Conservation (phyloP, 2,113 vertebrate species). For the Boulengeromyrus knoepffleri region DNA sequence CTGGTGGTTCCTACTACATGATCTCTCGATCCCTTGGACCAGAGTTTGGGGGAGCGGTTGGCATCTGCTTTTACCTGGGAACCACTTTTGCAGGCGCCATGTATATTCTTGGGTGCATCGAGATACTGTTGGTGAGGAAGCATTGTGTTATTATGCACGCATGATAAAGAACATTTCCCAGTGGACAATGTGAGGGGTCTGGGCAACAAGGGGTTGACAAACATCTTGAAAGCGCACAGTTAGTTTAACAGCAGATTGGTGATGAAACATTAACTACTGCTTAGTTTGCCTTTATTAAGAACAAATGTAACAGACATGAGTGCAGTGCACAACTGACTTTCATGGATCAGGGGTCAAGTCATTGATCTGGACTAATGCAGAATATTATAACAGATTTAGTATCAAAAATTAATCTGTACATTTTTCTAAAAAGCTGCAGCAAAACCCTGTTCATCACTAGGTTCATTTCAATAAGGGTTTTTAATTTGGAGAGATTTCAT, state of each 20-base stretch:
- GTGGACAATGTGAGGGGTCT: not conserved
- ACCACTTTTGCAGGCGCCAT: slow-evolving; percentile 96
- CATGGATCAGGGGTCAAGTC: not conserved
- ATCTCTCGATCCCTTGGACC: slow-evolving; percentile 95
- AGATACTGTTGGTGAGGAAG: slow-evolving; percentile 85
- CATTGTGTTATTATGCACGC: not conserved
- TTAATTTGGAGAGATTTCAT: not conserved
- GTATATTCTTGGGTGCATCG: slow-evolving; percentile 98
- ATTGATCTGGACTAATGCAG: not conserved
- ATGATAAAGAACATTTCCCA: not conserved
- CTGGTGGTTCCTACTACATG: slow-evolving; percentile 98
- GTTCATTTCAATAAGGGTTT: not conserved
- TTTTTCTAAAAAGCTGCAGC: not conserved
- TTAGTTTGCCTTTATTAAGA: not conserved
- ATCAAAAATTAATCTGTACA: not conserved
- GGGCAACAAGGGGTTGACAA: not conserved
- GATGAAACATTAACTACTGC: not conserved
- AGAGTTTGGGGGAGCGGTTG: slow-evolving; percentile 93
- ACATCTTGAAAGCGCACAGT: not conserved
- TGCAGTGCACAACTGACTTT: not conserved
- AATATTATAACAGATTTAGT: not conserved
- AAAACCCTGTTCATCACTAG: not conserved
- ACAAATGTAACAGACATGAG: not conserved
- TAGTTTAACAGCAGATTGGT: not conserved
- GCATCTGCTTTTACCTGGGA: slow-evolving; percentile 97